These are phyloP conservation scores for Drosophila sulfurigaster DNA, from an alignment of 1,140 invertebrate species.

Conservation along the genomic window DNA sequence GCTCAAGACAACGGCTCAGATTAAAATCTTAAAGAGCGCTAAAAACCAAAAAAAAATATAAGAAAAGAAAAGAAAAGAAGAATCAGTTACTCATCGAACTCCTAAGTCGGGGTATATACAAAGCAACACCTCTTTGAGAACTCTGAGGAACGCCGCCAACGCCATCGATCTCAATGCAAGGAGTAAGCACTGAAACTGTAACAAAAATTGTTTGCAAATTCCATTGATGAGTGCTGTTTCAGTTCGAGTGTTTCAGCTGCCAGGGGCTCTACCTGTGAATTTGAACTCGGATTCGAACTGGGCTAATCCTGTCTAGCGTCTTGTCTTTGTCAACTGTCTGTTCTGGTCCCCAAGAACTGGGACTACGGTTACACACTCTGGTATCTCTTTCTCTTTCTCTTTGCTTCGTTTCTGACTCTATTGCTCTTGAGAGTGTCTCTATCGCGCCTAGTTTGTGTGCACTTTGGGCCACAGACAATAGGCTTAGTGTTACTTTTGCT, in stretches of 20 bases:
- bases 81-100: constrained; percentile 56
- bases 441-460: constrained; percentile 71
- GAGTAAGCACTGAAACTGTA: constrained; percentile 25
- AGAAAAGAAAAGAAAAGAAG: constrained; percentile 10
- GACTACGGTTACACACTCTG: constrained; percentile 16
- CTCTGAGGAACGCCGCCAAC: constrained; percentile 34
- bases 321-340: constrained; percentile 45
- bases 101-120: constrained; percentile 59
- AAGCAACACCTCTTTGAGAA: constrained; percentile 77
- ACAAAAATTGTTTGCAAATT: constrained; percentile 53
- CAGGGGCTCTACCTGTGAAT: constrained; percentile 35
- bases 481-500: constrained; percentile 79
- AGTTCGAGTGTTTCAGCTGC: constrained; percentile 54
- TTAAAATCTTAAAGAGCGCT: constrained; percentile 81
- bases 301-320: constrained; percentile 50
- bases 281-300: constrained; percentile 39
- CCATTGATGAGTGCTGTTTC: constrained; percentile 54
- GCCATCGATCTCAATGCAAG: constrained; percentile 13
- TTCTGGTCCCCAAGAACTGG: neutral
- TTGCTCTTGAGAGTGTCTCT: constrained; percentile 12
- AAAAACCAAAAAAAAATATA: constrained; percentile 49
- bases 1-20: constrained; percentile 58
- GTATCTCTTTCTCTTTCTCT: constrained; percentile 3
- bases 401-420: neutral
- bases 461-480: constrained; percentile 74